Percentiles rank a stretch among this genome's conserved stretches.
These are phyloP conservation scores for Diaperis boleti DNA, from an alignment of 2,888 invertebrate species.

Conservation along the genomic window DNA sequence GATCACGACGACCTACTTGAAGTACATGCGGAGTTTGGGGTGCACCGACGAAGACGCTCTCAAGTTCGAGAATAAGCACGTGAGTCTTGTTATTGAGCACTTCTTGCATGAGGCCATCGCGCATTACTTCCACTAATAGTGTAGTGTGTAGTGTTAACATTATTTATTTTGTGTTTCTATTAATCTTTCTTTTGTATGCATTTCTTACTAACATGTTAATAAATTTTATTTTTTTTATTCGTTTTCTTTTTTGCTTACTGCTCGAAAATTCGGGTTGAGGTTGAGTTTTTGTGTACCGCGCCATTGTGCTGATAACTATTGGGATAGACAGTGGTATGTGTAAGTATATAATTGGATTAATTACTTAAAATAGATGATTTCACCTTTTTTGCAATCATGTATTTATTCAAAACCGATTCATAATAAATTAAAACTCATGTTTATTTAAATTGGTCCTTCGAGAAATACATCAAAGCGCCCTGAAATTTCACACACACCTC, in stretches of 20 bases:
- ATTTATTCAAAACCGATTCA: no score
- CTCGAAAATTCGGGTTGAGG: neutral
- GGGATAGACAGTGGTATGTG: no score
- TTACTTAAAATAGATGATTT: no score
- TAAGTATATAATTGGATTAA: no score
- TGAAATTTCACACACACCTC: no score
- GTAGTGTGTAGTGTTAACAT: no score
- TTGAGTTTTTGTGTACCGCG: neutral
- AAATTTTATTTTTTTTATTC: slow-evolving; percentile 14
- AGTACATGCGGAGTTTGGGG: slow-evolving; percentile 83
- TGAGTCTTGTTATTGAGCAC: slow-evolving; percentile 67
- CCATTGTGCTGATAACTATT: no score
- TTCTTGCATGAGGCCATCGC: slow-evolving; percentile 63
- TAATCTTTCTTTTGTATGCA: slow-evolving; percentile 22
- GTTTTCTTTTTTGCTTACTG: neutral
- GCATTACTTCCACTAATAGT: slow-evolving; percentile 63
- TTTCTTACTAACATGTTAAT: slow-evolving; percentile 3
- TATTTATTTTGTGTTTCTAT: slow-evolving; percentile 10
- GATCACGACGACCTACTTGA: slow-evolving; percentile 90
- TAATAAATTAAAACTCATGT: no score
- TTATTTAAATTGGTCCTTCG: no score
- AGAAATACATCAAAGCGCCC: no score
- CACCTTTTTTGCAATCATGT: no score
- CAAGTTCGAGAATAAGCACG: slow-evolving; percentile 71
- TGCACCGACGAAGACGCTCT: slow-evolving; percentile 73